Evolutionary conservation across 2,888 invertebrate genomes (phyloP), one percentile per base, ranked within the genome.

Genomic region (Pyralis farinalis): DNA sequence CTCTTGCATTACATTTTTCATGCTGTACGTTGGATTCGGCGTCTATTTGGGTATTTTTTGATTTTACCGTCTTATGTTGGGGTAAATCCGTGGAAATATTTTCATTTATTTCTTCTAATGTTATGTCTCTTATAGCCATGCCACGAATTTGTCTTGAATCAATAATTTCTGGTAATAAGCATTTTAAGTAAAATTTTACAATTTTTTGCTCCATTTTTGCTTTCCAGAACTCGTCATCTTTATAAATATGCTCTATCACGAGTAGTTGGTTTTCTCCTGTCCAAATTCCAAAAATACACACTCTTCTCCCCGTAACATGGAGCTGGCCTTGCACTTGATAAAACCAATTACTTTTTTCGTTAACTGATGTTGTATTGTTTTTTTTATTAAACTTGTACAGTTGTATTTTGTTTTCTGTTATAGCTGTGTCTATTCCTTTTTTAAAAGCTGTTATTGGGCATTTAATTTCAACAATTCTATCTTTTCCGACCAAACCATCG

Each of bases 271-370:
- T 45, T 38, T 47, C 43, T 22, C 44, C 42, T n/a, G 40, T 25
- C 53, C 53, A 53, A 7, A 53, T 42, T 11, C 38, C 49, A 27
- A 48, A 38, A 3, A 53, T n/a, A 37, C 53, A 53, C n/a, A n/a
- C 8, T 30, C 16, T 1, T 35, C 42, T 34, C 32, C 29, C 32
- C 1, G 47, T 46, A 7, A 53, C 42, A 31, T 46, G 53, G 1
- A 51, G 29, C 25, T 51, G 50, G 0, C 50, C 49, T 21, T 53
- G 50, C 10, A 47, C 32, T 44, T 47, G 47, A 9, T 38, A 47
- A 12, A 30, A 47, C 47, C 50, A 50, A 33, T 38, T 37, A 11
- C 16, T 10, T 12, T 37, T 45, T 47, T 35, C 40, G 25, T 50
- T 50, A n/a, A 46, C 28, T 20, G 11, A 22, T 1, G 5, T 27